phyloP scores from a whole-genome alignment of 1,140 invertebrate genomes.

The Latrodectus geometricus region DNA sequence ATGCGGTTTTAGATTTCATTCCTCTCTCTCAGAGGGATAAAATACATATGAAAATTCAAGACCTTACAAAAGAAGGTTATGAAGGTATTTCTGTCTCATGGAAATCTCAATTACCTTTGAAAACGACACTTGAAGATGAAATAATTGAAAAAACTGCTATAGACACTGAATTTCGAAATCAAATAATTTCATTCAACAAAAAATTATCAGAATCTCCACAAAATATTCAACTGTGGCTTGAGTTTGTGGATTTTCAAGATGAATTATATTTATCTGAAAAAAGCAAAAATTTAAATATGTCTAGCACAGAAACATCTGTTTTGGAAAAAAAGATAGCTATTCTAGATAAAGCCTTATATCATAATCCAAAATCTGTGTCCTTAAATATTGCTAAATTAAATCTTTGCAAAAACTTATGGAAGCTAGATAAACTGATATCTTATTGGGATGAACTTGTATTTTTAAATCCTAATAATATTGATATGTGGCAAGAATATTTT shows the following conservation, averaged over 20 bases:
- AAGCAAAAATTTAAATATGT: slow-evolving; percentile 59
- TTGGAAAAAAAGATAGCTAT: slow-evolving; percentile 71
- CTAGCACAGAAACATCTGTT: slow-evolving; percentile 58
- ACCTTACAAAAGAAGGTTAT: background rate
- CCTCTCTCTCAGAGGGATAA: background rate
- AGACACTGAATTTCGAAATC: slow-evolving; percentile 41
- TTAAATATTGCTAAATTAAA: slow-evolving; percentile 69
- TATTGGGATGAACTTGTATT: slow-evolving; percentile 71
- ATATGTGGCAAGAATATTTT: slow-evolving; percentile 70
- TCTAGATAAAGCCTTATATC: slow-evolving; percentile 70
- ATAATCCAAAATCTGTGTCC: slow-evolving; percentile 69
- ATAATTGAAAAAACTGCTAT: background rate
- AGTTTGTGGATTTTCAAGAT: slow-evolving; percentile 72
- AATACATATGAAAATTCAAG: background rate
- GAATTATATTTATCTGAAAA: slow-evolving; percentile 35
- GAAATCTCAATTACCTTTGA: slow-evolving; percentile 6
- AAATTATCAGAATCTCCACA: slow-evolving; percentile 67
- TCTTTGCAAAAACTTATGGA: slow-evolving; percentile 67
- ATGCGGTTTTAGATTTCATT: background rate
- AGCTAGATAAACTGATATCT: slow-evolving; percentile 67
- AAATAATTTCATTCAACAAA: slow-evolving; percentile 69
- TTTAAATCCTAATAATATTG: slow-evolving; percentile 68
- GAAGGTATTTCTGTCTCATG: slow-evolving; percentile 43
- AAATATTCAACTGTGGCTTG: slow-evolving; percentile 70
- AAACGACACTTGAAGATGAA: background rate